These are phyloP conservation scores for Brachionus manjavacas DNA, from an alignment of 1,140 invertebrate genomes.

Conservation along the genomic window DNA sequence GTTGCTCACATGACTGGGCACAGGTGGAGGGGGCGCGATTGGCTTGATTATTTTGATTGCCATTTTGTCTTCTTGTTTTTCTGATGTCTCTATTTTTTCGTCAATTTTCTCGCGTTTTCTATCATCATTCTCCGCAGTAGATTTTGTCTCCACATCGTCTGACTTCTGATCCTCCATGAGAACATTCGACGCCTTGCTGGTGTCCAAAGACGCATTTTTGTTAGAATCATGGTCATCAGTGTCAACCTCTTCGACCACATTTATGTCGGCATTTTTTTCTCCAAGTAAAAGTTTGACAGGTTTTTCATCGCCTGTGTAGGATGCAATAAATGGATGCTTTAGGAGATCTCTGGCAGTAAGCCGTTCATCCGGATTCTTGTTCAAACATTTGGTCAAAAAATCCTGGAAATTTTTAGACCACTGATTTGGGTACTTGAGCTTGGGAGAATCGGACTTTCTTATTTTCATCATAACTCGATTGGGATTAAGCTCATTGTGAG, in stretches of 20 bases:
- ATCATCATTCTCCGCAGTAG: neutral
- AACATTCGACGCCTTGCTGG: neutral
- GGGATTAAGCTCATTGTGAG: conserved; percentile 62
- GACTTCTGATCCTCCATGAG: neutral
- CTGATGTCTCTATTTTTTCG: neutral
- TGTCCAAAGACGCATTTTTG: conserved; percentile 6
- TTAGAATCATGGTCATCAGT: conserved; percentile 25
- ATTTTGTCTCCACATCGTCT: neutral
- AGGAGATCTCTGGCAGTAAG: conserved; percentile 90
- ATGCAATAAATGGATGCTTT: conserved; percentile 53
- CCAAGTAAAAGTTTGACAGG: conserved; percentile 20
- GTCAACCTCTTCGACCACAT: conserved; percentile 22
- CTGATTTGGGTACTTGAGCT: conserved; percentile 94
- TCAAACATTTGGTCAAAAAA: conserved; percentile 55
- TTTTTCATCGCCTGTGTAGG: conserved; percentile 1
- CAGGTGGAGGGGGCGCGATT: conserved; percentile 22
- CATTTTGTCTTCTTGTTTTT: neutral
- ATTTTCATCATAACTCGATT: neutral
- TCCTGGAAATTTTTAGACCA: conserved; percentile 86
- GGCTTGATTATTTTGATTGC: neutral
- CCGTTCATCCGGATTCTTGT: conserved; percentile 64
- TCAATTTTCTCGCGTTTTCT: neutral
- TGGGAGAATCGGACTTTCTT: conserved; percentile 86
- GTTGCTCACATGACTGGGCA: neutral
- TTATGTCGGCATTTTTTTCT: conserved; percentile 33